phyloP scores from a whole-genome alignment of 2,113 vertebrate genomes.

The Rhabdomys dilectus region DNA sequence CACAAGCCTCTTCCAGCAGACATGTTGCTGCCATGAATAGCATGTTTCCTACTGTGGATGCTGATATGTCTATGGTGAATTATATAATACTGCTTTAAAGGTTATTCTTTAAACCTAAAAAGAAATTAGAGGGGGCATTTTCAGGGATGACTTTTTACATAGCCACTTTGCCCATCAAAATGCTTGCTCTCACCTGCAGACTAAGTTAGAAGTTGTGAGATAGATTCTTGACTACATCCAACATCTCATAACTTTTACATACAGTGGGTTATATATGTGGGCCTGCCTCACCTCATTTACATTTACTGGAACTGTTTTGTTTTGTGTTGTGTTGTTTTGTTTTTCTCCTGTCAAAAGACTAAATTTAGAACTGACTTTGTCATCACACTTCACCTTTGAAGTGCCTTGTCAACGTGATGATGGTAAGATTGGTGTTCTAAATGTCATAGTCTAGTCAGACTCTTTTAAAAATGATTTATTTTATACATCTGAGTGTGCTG shows the following conservation, averaged over 20 bases:
- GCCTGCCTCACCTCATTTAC: neutral
- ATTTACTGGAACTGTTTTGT: neutral
- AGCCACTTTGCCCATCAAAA: neutral
- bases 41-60: neutral
- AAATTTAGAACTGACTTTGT: neutral
- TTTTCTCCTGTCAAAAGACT: neutral
- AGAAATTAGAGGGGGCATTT: neutral
- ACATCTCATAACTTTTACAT: neutral
- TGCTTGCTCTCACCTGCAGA: neutral
- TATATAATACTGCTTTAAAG: neutral
- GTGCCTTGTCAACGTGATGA: neutral
- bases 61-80: neutral
- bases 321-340: neutral
- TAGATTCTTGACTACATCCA: neutral
- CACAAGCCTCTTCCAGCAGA: accelerated
- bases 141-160: no score
- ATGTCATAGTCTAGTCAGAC: neutral
- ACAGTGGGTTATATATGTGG: neutral
- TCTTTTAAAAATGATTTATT: neutral
- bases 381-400: neutral
- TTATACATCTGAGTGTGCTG: neutral
- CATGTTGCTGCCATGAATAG: neutral
- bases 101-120: neutral
- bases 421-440: neutral
- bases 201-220: neutral